Evolutionary conservation across 2,888 invertebrate species (phyloP).

Genomic region (Arrhopalites spinosus): DNA sequence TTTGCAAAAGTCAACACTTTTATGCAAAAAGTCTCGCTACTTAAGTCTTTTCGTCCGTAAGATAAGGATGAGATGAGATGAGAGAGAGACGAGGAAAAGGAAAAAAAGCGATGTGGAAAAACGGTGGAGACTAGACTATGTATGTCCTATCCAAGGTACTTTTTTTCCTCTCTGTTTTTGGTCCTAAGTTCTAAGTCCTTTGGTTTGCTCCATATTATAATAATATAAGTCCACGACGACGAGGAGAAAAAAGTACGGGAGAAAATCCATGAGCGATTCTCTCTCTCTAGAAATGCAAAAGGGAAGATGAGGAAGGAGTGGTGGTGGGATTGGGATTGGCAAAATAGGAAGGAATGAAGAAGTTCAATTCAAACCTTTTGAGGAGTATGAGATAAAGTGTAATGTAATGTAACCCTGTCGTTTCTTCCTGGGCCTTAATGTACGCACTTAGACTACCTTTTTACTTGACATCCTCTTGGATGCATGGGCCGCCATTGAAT

Average conservation of each 20-base stretch:
- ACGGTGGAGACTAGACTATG: background rate
- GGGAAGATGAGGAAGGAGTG: background rate
- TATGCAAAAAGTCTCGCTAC: conserved; percentile 42
- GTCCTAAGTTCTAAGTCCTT: background rate
- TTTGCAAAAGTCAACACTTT: conserved; percentile 42
- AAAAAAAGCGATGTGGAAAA: background rate
- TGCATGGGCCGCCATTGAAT: conserved; percentile 13
- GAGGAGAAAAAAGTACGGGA: background rate
- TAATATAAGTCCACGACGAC: background rate
- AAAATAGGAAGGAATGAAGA: conserved; percentile 17
- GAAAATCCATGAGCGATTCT: background rate
- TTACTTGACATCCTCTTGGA: background rate
- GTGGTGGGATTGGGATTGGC: background rate
- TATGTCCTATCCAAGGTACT: background rate
- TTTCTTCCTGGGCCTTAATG: background rate
- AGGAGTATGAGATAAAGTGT: background rate
- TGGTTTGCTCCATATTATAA: background rate
- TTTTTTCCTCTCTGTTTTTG: background rate
- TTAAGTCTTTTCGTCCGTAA: conserved; percentile 34
- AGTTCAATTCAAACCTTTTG: conserved; percentile 9
- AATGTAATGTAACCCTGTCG: conserved; percentile 18
- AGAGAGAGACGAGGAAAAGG: conserved; percentile 10
- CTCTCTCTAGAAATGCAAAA: background rate
- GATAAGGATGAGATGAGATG: conserved; percentile 12
- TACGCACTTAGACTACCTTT: conserved; percentile 12